phyloP scores from a whole-genome alignment of 2,888 invertebrate genomes.

The Nymphalis polychloros region DNA sequence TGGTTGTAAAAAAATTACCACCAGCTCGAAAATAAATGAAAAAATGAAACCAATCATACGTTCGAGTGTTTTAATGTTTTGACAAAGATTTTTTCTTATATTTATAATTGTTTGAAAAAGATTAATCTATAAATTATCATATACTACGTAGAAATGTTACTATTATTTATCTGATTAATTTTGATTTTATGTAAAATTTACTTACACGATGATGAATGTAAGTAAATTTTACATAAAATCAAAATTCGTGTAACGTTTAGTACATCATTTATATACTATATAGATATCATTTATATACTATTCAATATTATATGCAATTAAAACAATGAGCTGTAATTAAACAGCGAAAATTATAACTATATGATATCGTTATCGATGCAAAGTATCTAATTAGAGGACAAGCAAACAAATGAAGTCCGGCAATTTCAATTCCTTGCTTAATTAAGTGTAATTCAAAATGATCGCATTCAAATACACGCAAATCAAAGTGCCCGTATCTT shows the following conservation, averaged over 20 bases:
- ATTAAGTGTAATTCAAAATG: constrained; percentile 74
- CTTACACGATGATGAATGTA: no score
- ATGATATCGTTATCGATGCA: constrained; percentile 31
- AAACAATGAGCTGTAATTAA: constrained; percentile 4
- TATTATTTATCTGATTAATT: constrained; percentile 41
- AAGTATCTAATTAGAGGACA: constrained; percentile 48
- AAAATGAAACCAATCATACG: no score
- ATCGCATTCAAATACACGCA: constrained; percentile 69
- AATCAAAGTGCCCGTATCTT: constrained; percentile 80
- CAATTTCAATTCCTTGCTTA: constrained; percentile 58
- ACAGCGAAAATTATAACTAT: constrained; percentile 21
- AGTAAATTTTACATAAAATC: no score
- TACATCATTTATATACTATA: no score
- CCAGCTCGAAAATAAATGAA: no score
- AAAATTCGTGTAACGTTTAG: no score
- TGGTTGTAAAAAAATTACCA: no score
- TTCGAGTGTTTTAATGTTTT: no score
- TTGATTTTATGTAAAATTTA: no score
- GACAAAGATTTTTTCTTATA: not conserved
- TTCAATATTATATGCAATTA: no score
- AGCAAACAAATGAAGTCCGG: constrained; percentile 52
- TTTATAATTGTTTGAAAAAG: not conserved
- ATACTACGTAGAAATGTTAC: constrained; percentile 29
- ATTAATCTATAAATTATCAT: constrained; percentile 6
- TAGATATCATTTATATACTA: no score